These are phyloP conservation scores for Erebia palarica DNA, from an alignment of 2,888 invertebrate genomes.

Conservation along the genomic window DNA sequence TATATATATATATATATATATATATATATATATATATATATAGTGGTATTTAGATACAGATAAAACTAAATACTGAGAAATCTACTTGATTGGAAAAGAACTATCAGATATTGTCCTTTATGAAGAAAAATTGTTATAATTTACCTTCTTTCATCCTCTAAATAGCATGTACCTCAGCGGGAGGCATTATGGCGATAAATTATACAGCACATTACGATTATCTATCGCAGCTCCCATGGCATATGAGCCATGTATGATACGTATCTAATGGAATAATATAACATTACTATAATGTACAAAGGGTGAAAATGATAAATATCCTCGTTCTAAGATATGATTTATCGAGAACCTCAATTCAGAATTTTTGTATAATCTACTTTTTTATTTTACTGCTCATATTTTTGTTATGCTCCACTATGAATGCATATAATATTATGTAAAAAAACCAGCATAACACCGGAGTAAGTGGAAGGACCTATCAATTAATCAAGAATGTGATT, in stretches of 20 bases:
- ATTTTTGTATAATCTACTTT: not conserved
- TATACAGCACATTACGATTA: constrained; percentile 46
- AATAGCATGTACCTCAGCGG: constrained; percentile 11
- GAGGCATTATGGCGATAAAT: constrained; percentile 39
- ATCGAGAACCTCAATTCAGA: not conserved
- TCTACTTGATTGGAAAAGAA: not conserved
- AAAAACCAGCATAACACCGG: too few species aligned
- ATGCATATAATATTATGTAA: too few species aligned
- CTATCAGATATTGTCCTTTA: constrained; percentile 4
- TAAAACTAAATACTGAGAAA: constrained; percentile 4
- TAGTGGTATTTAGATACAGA: not conserved
- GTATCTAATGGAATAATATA: constrained; percentile 65
- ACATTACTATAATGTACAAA: constrained; percentile 56
- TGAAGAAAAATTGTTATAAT: not conserved
- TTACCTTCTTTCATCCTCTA: constrained; percentile 21
- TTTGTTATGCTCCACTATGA: too few species aligned
- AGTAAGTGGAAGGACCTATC: too few species aligned
- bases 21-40: too few species aligned
- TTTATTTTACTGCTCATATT: too few species aligned
- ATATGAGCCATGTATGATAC: constrained; percentile 56
- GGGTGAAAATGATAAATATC: not conserved
- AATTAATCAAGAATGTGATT: too few species aligned
- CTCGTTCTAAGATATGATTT: not conserved
- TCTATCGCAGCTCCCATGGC: constrained; percentile 49
- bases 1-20: too few species aligned